These are phyloP conservation scores for Gortyna flavago DNA, from an alignment of 2,888 invertebrate genomes.

Conservation along the genomic window DNA sequence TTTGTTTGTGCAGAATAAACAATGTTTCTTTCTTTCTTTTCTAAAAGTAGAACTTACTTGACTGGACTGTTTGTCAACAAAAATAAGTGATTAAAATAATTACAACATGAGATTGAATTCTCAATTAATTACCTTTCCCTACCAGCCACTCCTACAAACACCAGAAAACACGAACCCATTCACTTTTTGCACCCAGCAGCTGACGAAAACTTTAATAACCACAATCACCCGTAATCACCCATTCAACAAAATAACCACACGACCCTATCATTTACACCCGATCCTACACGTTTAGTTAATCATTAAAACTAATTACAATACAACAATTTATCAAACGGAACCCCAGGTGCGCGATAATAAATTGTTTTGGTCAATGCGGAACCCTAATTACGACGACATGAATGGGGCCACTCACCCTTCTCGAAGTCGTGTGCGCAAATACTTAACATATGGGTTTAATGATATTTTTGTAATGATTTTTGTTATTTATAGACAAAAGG, in stretches of 20 bases:
- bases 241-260: slow-evolving; percentile 36
- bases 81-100: too few relatives aligned
- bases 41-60: too few relatives aligned
- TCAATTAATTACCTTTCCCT: not conserved
- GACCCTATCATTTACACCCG: slow-evolving; percentile 62
- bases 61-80: too few relatives aligned
- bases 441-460: slow-evolving; percentile 69
- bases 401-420: slow-evolving; percentile 62
- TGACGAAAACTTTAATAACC: slow-evolving; percentile 27
- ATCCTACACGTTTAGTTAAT: slow-evolving; percentile 65
- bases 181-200: slow-evolving; percentile 27
- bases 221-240: slow-evolving; percentile 26
- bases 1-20: too few relatives aligned
- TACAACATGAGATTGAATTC: not conserved
- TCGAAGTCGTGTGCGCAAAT: slow-evolving; percentile 69
- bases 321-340: slow-evolving; percentile 75
- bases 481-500: slow-evolving; percentile 42
- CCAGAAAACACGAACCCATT: not conserved
- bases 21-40: too few relatives aligned
- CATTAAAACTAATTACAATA: slow-evolving; percentile 78
- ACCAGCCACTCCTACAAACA: slow-evolving; percentile 19
- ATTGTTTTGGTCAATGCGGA: slow-evolving; percentile 75
- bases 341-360: slow-evolving; percentile 79
- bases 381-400: slow-evolving; percentile 73
- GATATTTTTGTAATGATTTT: slow-evolving; percentile 59